These are phyloP conservation scores for Percopsis transmontana DNA, from an alignment of 2,113 vertebrate genomes.

Conservation along the genomic window DNA sequence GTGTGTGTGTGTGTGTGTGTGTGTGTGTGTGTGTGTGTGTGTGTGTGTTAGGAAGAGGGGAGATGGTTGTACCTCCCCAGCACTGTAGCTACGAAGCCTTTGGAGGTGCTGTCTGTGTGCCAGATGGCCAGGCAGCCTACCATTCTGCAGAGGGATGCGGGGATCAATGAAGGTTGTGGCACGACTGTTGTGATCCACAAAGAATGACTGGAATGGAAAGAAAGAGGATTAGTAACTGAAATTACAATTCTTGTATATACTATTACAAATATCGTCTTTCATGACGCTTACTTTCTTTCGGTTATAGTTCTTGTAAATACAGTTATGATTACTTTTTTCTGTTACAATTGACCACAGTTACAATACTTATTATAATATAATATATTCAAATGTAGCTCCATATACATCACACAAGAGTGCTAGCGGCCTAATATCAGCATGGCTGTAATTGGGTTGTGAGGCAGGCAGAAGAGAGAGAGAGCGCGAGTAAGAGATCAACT, in stretches of 20 bases:
- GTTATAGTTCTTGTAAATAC: no score
- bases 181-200: constrained; percentile 97
- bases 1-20: constrained; percentile 5
- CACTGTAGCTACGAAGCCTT: constrained; percentile 95
- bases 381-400: no score
- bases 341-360: no score
- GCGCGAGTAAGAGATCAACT: no score
- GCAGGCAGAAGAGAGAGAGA: no score
- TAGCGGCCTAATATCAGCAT: no score
- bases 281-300: no score
- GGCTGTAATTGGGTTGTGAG: no score
- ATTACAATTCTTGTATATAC: neutral
- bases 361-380: no score
- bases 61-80: constrained; percentile 87
- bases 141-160: constrained; percentile 94
- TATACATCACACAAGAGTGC: no score
- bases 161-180: constrained; percentile 98
- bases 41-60: neutral
- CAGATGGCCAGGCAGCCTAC: constrained; percentile 89
- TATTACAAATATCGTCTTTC: no score
- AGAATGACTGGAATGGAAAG: constrained; percentile 86
- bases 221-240: neutral
- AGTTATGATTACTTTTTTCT: no score
- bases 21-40: neutral
- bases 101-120: constrained; percentile 95